phyloP scores from a whole-genome alignment of 92 coral and sea anemone species.

The Ricordea florida region DNA sequence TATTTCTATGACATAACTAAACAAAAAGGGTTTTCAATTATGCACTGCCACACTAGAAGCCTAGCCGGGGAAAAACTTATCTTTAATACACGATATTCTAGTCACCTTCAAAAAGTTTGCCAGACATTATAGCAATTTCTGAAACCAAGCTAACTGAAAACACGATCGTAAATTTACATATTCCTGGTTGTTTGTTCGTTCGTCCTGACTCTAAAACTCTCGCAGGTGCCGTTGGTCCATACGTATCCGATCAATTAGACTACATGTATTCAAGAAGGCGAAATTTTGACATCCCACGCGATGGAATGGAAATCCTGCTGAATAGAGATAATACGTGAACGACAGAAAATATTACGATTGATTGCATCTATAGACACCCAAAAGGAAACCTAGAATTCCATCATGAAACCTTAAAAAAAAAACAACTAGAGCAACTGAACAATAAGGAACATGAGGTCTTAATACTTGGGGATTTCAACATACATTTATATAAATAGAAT shows the following conservation, averaged over 20 bases:
- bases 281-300: background rate
- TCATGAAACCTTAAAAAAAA: too few relatives aligned
- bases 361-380: background rate
- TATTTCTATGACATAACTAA: background rate
- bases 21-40: slow-evolving; percentile 15
- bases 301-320: background rate
- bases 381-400: background rate
- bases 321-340: background rate
- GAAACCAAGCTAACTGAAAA: background rate
- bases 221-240: background rate
- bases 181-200: background rate
- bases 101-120: background rate
- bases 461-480: too few relatives aligned
- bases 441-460: too few relatives aligned
- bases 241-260: background rate
- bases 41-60: background rate
- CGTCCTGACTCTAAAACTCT: background rate
- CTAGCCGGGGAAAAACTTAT: background rate
- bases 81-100: background rate
- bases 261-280: background rate
- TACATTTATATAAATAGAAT: too few relatives aligned
- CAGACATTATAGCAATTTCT: background rate
- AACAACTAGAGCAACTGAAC: too few relatives aligned
- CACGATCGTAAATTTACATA: background rate
- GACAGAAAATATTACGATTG: background rate